Evolutionary conservation across 2,888 invertebrate genomes (phyloP).

Genomic region (Tipula unca): DNA sequence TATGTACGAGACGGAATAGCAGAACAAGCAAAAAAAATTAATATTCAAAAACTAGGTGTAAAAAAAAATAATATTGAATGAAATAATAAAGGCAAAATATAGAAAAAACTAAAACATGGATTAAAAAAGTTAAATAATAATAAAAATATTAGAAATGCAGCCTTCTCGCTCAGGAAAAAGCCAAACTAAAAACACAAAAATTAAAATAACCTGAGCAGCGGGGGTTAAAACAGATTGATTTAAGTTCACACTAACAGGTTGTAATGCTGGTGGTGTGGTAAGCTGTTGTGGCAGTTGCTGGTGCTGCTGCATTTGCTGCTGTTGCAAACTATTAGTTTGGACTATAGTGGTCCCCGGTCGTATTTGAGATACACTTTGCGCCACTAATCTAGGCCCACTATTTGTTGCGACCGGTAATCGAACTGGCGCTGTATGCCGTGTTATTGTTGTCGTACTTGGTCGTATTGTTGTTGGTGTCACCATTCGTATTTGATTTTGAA

Average conservation of each 20-base stretch:
- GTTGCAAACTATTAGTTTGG: slow-evolving; percentile 31
- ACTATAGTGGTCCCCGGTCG: slow-evolving; percentile 33
- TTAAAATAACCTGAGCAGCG: slow-evolving; percentile 24
- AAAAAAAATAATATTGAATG: background rate
- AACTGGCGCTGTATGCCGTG: slow-evolving; percentile 39
- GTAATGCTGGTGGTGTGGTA: slow-evolving; percentile 37
- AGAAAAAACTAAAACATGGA: background rate
- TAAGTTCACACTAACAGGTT: slow-evolving; percentile 32
- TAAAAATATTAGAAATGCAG: background rate
- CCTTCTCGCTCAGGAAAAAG: background rate
- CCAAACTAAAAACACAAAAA: background rate
- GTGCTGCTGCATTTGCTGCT: slow-evolving; percentile 22
- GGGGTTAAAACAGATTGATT: slow-evolving; percentile 25
- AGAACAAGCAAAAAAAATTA: background rate
- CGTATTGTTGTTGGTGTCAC: slow-evolving; percentile 44
- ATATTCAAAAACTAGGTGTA: background rate
- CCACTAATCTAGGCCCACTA: slow-evolving; percentile 36
- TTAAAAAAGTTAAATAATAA: background rate
- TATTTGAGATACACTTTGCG: slow-evolving; percentile 31
- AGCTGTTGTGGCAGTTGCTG: slow-evolving; percentile 24
- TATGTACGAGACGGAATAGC: background rate
- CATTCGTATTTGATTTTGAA: slow-evolving; percentile 51
- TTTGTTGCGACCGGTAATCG: slow-evolving; percentile 35
- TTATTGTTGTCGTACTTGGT: slow-evolving; percentile 43
- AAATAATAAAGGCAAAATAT: background rate